Percentiles rank a stretch among this genome's conserved stretches.
Conservation (phyloP, 2,113 vertebrate genomes). For the Hydrolagus affinis region DNA sequence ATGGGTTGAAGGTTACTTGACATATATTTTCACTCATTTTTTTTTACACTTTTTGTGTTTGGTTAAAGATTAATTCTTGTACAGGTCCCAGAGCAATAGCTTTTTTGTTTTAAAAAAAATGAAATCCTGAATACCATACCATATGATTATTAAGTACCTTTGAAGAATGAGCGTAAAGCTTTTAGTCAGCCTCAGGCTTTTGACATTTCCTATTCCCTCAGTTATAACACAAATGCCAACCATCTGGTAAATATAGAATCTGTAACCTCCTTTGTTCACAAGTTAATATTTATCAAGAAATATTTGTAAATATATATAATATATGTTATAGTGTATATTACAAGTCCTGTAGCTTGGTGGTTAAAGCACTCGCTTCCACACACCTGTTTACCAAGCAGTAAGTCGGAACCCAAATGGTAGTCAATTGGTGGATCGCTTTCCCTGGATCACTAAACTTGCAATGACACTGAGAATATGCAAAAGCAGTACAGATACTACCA, state of each 20-base stretch:
- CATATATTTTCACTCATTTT: background rate
- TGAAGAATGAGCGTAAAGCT: background rate
- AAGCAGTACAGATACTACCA: too few species aligned
- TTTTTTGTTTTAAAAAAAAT: background rate
- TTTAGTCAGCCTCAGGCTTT: background rate
- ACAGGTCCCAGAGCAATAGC: background rate
- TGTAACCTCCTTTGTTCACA: background rate
- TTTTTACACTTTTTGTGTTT: background rate
- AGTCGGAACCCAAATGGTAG: too few species aligned
- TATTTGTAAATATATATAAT: too few species aligned
- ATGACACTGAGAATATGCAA: too few species aligned
- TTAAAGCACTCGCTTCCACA: too few species aligned
- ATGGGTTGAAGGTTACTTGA: background rate
- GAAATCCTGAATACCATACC: background rate
- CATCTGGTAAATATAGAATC: slow-evolving; percentile 13
- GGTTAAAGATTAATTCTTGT: background rate
- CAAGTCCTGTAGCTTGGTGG: too few species aligned
- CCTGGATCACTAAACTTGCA: too few species aligned
- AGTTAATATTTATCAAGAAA: too few species aligned
- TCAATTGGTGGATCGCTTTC: too few species aligned
- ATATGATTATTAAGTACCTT: background rate
- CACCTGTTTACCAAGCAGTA: too few species aligned
- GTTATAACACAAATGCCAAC: slow-evolving; percentile 11
- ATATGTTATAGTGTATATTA: too few species aligned
- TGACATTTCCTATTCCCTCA: slow-evolving; percentile 22